These are phyloP conservation scores for Ichneumon xanthorius DNA, from an alignment of 2,888 invertebrate species.

Conservation along the genomic window DNA sequence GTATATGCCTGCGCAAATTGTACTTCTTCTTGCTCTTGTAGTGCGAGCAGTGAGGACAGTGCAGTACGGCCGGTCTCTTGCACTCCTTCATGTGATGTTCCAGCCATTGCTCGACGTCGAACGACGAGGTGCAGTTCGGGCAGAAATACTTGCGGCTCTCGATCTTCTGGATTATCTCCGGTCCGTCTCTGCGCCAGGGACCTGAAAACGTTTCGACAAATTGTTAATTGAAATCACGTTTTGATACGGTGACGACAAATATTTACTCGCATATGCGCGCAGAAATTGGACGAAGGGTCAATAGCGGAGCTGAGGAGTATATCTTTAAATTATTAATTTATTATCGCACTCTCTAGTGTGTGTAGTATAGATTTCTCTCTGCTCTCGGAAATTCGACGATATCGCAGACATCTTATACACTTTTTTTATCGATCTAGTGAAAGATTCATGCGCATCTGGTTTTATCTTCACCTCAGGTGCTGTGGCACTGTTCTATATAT, in stretches of 20 bases:
- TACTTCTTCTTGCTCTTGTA: constrained; percentile 82
- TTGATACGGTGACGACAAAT: not conserved
- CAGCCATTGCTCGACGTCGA: constrained; percentile 86
- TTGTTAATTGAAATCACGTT: constrained; percentile 31
- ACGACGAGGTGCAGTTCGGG: constrained; percentile 86
- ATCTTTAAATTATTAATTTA: constrained; percentile 62
- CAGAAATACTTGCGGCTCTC: constrained; percentile 83
- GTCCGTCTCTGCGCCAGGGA: constrained; percentile 48
- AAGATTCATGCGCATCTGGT: constrained; percentile 1
- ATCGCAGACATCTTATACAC: constrained; percentile 44
- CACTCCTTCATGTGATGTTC: constrained; percentile 83
- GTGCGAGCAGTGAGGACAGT: constrained; percentile 81
- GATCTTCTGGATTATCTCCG: constrained; percentile 42
- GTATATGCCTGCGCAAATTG: constrained; percentile 81
- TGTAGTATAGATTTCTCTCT: constrained; percentile 25
- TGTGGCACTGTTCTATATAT: constrained; percentile 9
- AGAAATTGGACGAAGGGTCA: constrained; percentile 36
- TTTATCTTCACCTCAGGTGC: constrained; percentile 1
- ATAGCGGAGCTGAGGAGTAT: constrained; percentile 31
- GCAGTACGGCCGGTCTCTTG: constrained; percentile 82
- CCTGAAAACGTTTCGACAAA: constrained; percentile 64
- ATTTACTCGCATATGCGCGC: constrained; percentile 3
- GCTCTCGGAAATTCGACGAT: constrained; percentile 26
- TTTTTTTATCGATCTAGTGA: constrained; percentile 16
- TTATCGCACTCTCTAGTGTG: constrained; percentile 45